phyloP scores from a whole-genome alignment of 1,140 invertebrate species.

The Macrobrachium rosenbergii region DNA sequence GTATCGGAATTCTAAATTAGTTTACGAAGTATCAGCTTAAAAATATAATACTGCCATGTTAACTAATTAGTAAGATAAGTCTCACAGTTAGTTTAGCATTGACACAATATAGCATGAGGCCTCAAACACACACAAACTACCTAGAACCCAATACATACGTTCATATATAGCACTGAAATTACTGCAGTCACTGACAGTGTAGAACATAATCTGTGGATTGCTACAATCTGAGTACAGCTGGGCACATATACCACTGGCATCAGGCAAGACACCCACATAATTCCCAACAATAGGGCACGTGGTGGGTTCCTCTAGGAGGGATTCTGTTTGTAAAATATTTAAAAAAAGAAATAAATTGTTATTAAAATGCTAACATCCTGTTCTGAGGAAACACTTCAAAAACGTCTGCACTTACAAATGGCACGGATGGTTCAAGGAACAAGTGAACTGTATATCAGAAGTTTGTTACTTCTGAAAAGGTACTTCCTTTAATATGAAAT shows the following conservation, averaged over 20 bases:
- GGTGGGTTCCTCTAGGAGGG: constrained; percentile 72
- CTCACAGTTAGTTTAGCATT: no score
- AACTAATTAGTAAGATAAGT: no score
- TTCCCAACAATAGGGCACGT: constrained; percentile 80
- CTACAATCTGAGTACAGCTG: constrained; percentile 81
- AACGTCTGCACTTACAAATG: no score
- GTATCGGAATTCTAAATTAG: no score
- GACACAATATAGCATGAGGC: not conserved
- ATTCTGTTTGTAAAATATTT: constrained; percentile 12
- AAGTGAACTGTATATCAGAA: no score
- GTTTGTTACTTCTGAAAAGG: no score
- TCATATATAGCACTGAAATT: constrained; percentile 77
- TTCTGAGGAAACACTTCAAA: no score
- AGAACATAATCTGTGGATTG: constrained; percentile 81
- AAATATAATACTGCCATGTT: no score
- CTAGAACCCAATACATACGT: constrained; percentile 71
- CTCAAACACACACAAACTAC: not conserved
- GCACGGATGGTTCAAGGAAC: no score
- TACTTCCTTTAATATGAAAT: no score
- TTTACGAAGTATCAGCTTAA: no score
- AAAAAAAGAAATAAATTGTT: not conserved
- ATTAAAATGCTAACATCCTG: no score
- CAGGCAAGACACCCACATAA: constrained; percentile 79
- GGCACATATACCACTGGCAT: constrained; percentile 77
- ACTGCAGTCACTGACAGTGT: constrained; percentile 78